These are phyloP conservation scores for Carassius gibelio DNA, from an alignment of 2,113 vertebrate genomes.

Conservation along the genomic window DNA sequence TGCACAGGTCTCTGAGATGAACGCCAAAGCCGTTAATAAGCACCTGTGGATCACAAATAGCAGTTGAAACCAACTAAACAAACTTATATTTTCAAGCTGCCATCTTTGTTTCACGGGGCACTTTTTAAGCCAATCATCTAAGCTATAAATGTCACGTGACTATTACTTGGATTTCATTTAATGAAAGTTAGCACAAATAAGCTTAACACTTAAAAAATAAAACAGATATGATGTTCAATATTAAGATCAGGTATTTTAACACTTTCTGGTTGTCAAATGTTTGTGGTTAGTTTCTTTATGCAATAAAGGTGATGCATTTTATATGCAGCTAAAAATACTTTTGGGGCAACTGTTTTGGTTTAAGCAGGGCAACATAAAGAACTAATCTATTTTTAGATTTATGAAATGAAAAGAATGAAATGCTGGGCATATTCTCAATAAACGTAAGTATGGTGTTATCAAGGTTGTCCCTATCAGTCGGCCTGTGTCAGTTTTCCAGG, in stretches of 20 bases:
- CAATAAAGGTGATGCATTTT: background rate
- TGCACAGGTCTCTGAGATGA: conserved; percentile 83
- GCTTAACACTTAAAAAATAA: background rate
- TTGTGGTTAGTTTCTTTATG: background rate
- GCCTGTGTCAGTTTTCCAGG: background rate
- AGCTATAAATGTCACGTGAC: no score
- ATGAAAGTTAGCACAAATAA: background rate
- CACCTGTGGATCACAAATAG: conserved; percentile 69
- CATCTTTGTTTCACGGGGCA: background rate
- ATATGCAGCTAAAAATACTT: background rate
- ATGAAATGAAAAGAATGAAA: background rate
- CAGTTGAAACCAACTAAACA: background rate
- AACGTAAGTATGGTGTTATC: background rate
- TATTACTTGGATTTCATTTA: background rate
- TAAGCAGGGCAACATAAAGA: background rate
- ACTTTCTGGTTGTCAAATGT: background rate
- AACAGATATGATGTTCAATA: background rate
- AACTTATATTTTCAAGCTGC: background rate
- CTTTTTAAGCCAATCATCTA: no score
- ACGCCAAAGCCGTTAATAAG: conserved; percentile 84
- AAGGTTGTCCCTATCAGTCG: no score
- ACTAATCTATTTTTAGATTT: background rate
- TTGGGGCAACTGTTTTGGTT: background rate
- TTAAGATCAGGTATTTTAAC: background rate
- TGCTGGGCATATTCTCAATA: background rate